A percentile compares a stretch with the other conserved stretches of the same genome.
Evolutionary conservation across 1,140 invertebrate species (phyloP).

Genomic region (Drosophila hydei): DNA sequence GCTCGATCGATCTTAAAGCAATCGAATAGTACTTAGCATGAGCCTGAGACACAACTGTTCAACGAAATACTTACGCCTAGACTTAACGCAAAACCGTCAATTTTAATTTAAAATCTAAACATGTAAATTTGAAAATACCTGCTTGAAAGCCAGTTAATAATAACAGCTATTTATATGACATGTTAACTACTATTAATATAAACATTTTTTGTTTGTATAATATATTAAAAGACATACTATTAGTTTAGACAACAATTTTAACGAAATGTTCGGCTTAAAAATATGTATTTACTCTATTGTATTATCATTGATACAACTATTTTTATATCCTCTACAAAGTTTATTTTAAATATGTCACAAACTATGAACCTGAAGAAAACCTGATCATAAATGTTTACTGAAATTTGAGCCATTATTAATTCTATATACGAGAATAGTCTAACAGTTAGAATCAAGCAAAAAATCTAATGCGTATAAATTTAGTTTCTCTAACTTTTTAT

Average conservation of each 20-base stretch:
- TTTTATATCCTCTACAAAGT: not conserved
- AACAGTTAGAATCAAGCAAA: no score
- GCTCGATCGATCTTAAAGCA: not conserved
- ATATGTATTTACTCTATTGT: not conserved
- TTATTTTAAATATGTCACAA: not conserved
- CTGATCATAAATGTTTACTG: no score
- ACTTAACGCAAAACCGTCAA: not conserved
- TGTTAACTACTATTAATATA: slow-evolving; percentile 4
- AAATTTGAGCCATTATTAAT: no score
- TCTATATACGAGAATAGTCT: no score
- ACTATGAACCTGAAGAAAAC: no score
- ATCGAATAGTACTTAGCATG: slow-evolving; percentile 3
- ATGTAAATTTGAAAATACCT: not conserved
- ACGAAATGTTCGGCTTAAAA: not conserved
- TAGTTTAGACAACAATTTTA: slow-evolving; percentile 2
- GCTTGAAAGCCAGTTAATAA: no score
- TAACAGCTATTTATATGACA: not conserved
- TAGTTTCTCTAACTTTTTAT: no score
- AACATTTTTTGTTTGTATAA: not conserved
- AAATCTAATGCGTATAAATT: no score
- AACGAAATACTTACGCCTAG: not conserved
- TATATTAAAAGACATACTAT: slow-evolving; percentile 22
- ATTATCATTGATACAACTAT: not conserved
- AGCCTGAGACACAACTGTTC: not conserved
- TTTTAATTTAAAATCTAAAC: not conserved